phyloP scores from a whole-genome alignment of 2,113 vertebrate species.

The Pluvialis apricaria region DNA sequence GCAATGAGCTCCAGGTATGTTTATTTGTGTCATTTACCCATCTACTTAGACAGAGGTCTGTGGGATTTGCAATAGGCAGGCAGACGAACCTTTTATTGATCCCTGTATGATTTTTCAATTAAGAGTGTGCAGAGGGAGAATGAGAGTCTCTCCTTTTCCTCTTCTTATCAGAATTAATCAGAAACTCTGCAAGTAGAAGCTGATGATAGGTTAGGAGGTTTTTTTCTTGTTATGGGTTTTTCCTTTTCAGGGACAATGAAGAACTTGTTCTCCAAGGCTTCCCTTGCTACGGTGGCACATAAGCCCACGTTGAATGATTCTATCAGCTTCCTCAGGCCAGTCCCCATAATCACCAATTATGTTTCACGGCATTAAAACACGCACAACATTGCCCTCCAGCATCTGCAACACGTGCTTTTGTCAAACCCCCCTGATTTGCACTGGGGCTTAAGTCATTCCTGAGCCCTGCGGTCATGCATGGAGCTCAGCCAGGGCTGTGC shows the following conservation, averaged over 20 bases:
- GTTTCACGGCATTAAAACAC: neutral
- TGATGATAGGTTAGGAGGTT: neutral
- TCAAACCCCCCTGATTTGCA: constrained; percentile 3
- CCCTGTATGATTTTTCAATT: neutral
- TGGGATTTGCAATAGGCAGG: neutral
- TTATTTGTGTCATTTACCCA: neutral
- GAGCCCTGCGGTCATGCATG: neutral
- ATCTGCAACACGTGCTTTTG: constrained; percentile 22
- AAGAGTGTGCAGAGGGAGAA: neutral
- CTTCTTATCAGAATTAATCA: neutral
- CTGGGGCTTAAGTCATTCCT: constrained; percentile 29
- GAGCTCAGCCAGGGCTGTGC: neutral
- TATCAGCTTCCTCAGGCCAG: neutral
- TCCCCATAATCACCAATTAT: neutral
- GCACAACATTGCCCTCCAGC: neutral
- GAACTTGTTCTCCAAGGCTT: neutral
- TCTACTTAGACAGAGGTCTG: neutral
- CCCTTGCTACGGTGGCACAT: neutral
- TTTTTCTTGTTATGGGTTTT: neutral
- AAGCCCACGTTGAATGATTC: neutral
- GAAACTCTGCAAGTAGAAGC: neutral
- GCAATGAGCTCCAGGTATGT: neutral
- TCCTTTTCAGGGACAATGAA: neutral
- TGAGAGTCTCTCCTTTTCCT: neutral
- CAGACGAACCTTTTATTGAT: neutral